A percentile compares a stretch with the other conserved stretches of the same genome.
Conservation (phyloP, 2,888 invertebrate species). For the Actias luna region DNA sequence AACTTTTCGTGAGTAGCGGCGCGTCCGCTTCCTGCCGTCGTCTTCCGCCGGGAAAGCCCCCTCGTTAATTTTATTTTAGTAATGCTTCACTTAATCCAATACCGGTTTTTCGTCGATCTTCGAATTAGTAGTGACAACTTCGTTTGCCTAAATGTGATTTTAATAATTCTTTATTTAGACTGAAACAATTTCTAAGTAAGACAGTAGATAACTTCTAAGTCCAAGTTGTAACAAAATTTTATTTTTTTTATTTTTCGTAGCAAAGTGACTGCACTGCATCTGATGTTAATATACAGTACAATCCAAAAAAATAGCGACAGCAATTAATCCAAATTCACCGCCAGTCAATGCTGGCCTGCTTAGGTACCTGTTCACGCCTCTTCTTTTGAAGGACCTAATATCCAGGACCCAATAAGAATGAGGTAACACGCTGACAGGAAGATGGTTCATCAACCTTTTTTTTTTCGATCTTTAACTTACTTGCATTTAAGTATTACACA, state of each 20-base stretch:
- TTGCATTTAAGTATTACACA: background rate
- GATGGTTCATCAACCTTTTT: too few relatives aligned
- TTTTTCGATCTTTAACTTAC: background rate
- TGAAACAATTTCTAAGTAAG: background rate
- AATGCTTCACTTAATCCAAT: conserved; percentile 66
- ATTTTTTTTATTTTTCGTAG: too few relatives aligned
- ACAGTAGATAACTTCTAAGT: too few relatives aligned
- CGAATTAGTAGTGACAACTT: conserved; percentile 25
- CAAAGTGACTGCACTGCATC: too few relatives aligned
- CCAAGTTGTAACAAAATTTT: background rate
- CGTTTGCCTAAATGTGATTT: conserved; percentile 14
- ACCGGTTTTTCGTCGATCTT: conserved; percentile 42
- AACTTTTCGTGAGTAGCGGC: conserved; percentile 59
- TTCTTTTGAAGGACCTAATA: too few relatives aligned
- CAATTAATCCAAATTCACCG: too few relatives aligned
- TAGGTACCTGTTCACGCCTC: too few relatives aligned
- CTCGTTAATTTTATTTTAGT: conserved; percentile 77
- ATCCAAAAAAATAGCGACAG: too few relatives aligned
- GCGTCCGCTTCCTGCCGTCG: conserved; percentile 62
- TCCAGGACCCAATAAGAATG: too few relatives aligned
- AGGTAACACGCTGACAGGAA: too few relatives aligned
- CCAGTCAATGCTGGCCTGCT: too few relatives aligned
- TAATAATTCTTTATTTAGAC: conserved; percentile 5
- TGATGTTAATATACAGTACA: too few relatives aligned
- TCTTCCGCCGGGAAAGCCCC: conserved; percentile 65